Conservation (phyloP, 2,888 invertebrate genomes). For the Vannuccia rotundouncinata region DNA sequence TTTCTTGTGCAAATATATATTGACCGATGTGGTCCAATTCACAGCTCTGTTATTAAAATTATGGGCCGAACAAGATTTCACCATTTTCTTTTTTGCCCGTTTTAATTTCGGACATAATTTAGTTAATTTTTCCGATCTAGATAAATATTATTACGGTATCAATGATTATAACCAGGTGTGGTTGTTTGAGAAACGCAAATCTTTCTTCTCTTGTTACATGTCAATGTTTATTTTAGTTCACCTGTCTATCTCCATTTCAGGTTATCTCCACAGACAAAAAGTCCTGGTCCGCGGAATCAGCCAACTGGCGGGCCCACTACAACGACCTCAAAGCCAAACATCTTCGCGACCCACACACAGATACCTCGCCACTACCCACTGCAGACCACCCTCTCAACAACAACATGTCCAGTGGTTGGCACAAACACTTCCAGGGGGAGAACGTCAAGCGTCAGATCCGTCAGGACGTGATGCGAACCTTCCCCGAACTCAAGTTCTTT, state of each 20-base stretch:
- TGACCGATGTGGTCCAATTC: no score
- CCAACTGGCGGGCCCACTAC: constrained; percentile 47
- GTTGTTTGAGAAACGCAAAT: no score
- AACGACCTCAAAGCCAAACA: neutral
- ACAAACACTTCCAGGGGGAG: constrained; percentile 30
- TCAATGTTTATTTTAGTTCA: neutral
- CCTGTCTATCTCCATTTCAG: neutral
- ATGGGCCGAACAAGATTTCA: no score
- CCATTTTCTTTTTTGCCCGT: no score
- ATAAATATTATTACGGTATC: no score
- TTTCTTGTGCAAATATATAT: no score
- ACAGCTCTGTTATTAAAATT: no score
- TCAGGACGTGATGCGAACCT: constrained; percentile 75
- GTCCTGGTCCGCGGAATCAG: constrained; percentile 47
- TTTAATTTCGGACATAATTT: no score
- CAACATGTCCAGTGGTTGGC: constrained; percentile 27
- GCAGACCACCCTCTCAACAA: constrained; percentile 16
- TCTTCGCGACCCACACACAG: constrained; percentile 4
- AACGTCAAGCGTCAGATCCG: constrained; percentile 59
- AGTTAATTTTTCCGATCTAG: no score
- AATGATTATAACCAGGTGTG: no score
- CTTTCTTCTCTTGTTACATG: no score
- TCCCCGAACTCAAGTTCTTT: constrained; percentile 74
- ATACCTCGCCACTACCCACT: neutral
- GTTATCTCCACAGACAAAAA: constrained; percentile 48